Evolutionary conservation across 2,888 invertebrate species (phyloP), one percentile per base, ranked within the genome.

Genomic region (Disparrhopalites patrizii): DNA sequence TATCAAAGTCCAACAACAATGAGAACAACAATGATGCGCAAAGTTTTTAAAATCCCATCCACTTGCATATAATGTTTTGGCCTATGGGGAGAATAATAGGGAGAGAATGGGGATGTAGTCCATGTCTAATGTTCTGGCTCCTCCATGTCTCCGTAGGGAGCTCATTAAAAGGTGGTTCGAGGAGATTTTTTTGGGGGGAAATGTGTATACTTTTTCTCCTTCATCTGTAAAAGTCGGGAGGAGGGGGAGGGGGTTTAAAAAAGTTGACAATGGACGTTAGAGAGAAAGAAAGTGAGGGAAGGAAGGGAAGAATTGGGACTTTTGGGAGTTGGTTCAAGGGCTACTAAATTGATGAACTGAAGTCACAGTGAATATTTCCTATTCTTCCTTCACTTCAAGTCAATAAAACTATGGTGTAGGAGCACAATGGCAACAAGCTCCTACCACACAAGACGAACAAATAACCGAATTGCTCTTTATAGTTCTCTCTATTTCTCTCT

Each of bases 391-490:
- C 51, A 51, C 36, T 61, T 61, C 47, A 28, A 61, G 61, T 61
- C 52, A 52, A 51, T 61, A 52, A 51, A 61, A 23, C 47, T 61
- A 36, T n/a, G 31, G 60, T 33, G 30, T 8, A 33, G 52, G 31
- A 40, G n/a, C 20, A 57, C 51, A 64, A 57, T 56, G 50, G 47
- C 30, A 8, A 4, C 15, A n/a, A 51, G 62, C 31, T 47, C 57
- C 47, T 72, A 65, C 73, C 75, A 68, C 75, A 75, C 75, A 73
- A 68, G 73, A 68, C 56, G 75, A 72, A 75, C 75, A 75, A 75
- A 73, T 75, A 68, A 62, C 64, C 64, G 52, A 47, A 67, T 65
- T 66, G 56, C 62, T 65, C 54, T 51, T 50, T 50, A 31, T 50
- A n/a, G n/a, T n/a, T n/a, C n/a, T n/a, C n/a, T n/a, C n/a, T n/a